Base-by-base conservation (phyloP, 1,140 invertebrate genomes). In the Zaprionus ghesquierei region DNA sequence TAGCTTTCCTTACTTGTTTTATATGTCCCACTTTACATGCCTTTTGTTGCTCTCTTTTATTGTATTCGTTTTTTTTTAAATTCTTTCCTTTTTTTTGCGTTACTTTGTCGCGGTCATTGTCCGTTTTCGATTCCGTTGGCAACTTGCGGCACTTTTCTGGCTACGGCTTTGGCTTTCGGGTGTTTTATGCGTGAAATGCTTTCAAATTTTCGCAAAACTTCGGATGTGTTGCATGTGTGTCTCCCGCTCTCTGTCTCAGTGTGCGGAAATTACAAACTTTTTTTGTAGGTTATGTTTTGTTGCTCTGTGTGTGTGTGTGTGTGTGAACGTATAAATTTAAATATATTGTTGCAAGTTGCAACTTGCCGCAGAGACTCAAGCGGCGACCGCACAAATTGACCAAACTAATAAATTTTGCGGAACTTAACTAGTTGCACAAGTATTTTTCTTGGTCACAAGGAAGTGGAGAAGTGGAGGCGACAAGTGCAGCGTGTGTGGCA, bases 111-210 rank as follows among this genome's bases (percentile, higher is more conserved):
- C 56, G 68, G 76, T 71, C 63, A 76, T 79, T 64, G 76, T 66
- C 51, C 76, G 62, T 49, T 64, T 62, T 49, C 18, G 69, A 38
- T 44, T 15, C 41, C 38, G 31, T 58, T 77, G 63, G 68, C 66
- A 80, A 71, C 66, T 77, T 61, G 53, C 65, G 15, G 20, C 13
- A 51, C 6, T 51, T 27, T 23, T 27, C 25, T 51, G 22, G 44
- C 25, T 18, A 49, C 13, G 53, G 27, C 68, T 64, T 46, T n/a
- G 23, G 65, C 63, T 63, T n/a, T 70, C 41, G 68, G 75, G 75
- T 62, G 58, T 81, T 75, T 82, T 82, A 81, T 78, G 78, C 78
- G 75, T 71, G 62, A 70, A 82, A 81, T 76, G 74, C 75, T 77
- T 66, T 70, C 46, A 77, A 77, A 81, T 77, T 55, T 73, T 73